Percentiles rank a stretch among this genome's conserved stretches.
phyloP scores from a whole-genome alignment of 2,113 vertebrate species.

The Atrichornis clamosus region DNA sequence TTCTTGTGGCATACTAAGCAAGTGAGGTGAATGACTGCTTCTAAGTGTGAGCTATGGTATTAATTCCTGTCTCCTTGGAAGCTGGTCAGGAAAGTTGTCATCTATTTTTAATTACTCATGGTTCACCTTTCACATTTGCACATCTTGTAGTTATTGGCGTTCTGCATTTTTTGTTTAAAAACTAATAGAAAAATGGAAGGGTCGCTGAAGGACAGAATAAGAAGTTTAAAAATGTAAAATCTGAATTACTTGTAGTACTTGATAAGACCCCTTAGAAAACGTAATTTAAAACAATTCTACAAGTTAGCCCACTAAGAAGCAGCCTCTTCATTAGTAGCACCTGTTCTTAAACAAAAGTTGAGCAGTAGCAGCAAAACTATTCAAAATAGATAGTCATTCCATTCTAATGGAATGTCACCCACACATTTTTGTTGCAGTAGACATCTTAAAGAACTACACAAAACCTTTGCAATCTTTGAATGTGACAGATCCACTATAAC shows the following conservation, averaged over 20 bases:
- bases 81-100: background rate
- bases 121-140: slow-evolving; percentile 2
- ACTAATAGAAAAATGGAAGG: slow-evolving; percentile 39
- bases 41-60: background rate
- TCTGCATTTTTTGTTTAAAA: slow-evolving; percentile 29
- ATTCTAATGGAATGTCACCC: slow-evolving; percentile 69
- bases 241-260: slow-evolving; percentile 38
- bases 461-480: slow-evolving; percentile 67
- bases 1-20: slow-evolving; percentile 20
- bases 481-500: slow-evolving; percentile 72
- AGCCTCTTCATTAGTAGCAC: slow-evolving; percentile 70
- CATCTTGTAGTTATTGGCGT: slow-evolving; percentile 33
- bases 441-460: slow-evolving; percentile 73
- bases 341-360: slow-evolving; percentile 70
- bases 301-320: slow-evolving; percentile 66
- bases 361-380: slow-evolving; percentile 70
- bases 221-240: slow-evolving; percentile 62
- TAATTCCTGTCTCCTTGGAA: background rate
- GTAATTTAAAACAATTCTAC: slow-evolving; percentile 61
- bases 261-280: slow-evolving; percentile 60
- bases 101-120: slow-evolving; percentile 13
- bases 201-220: slow-evolving; percentile 27
- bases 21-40: slow-evolving; percentile 10
- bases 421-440: slow-evolving; percentile 68
- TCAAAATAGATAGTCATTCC: slow-evolving; percentile 63